Conservation (phyloP, 2,113 vertebrate species). For the Cranoglanis bouderius region DNA sequence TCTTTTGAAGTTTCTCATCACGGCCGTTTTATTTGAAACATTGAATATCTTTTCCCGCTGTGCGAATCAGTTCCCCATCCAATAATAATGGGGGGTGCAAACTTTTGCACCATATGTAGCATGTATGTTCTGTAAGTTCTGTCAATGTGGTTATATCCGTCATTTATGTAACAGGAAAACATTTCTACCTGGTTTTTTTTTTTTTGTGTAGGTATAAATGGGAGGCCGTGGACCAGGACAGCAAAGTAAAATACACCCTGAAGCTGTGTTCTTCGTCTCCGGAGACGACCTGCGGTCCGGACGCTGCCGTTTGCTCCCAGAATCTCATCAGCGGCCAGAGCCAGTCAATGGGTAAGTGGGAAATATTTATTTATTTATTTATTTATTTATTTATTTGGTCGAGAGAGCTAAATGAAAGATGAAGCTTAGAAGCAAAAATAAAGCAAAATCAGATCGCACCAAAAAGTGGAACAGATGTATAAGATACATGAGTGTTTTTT, state of each 20-base stretch:
- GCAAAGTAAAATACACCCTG: slow-evolving; percentile 78
- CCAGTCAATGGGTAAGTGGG: slow-evolving; percentile 84
- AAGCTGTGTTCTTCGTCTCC: slow-evolving; percentile 76
- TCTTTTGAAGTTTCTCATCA: too few species aligned
- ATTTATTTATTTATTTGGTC: background rate
- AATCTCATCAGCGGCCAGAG: slow-evolving; percentile 30
- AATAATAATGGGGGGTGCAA: background rate
- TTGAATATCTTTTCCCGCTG: background rate
- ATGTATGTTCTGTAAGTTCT: background rate
- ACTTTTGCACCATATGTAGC: background rate
- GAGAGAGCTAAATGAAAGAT: too few species aligned
- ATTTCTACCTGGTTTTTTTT: background rate
- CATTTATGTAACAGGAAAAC: background rate
- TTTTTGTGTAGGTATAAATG: slow-evolving; percentile 79
- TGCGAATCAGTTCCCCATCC: background rate
- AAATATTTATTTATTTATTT: background rate
- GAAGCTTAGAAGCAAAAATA: background rate
- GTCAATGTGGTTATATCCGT: background rate
- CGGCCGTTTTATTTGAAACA: too few species aligned
- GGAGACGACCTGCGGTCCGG: slow-evolving; percentile 65
- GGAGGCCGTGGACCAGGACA: slow-evolving; percentile 85
- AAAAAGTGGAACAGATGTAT: background rate
- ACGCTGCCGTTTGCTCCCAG: slow-evolving; percentile 77
- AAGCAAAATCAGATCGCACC: background rate
- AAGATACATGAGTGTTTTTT: background rate